Percentiles rank a stretch among this genome's conserved stretches.
These are phyloP conservation scores for Merluccius polli DNA, from an alignment of 2,797 vertebrate species.

Conservation along the genomic window DNA sequence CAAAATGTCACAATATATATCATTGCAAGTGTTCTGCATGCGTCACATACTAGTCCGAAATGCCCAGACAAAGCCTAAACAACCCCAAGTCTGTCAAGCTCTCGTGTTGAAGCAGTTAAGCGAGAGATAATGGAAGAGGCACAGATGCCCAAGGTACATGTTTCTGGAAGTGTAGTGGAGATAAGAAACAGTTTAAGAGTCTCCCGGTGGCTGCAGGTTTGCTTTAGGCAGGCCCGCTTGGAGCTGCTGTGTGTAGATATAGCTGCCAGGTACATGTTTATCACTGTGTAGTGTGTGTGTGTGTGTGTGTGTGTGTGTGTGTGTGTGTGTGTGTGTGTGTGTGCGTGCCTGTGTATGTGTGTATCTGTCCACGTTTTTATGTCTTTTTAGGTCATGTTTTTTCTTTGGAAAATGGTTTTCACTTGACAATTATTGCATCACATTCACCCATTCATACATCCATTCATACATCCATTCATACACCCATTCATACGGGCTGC, in stretches of 20 bases:
- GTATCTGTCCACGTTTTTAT: no score
- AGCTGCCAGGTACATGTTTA: slow-evolving; percentile 10
- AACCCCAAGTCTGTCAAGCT: neutral
- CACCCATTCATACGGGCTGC: no score
- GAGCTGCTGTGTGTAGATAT: slow-evolving; percentile 24
- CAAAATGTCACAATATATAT: neutral
- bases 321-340: slow-evolving; percentile 6
- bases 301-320: slow-evolving; percentile 5
- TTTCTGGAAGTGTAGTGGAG: slow-evolving; percentile 44
- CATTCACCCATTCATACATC: no score
- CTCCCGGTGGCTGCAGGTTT: slow-evolving; percentile 48
- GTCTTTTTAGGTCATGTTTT: neutral
- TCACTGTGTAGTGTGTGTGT: neutral
- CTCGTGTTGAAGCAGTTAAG: neutral
- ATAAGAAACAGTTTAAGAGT: slow-evolving; percentile 57
- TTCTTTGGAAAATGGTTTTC: no score
- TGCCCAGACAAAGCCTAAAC: neutral
- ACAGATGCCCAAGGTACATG: slow-evolving; percentile 39
- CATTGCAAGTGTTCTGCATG: neutral
- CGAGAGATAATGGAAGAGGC: slow-evolving; percentile 26
- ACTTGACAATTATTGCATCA: no score
- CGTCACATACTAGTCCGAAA: neutral
- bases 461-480: no score
- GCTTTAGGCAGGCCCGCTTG: slow-evolving; percentile 46
- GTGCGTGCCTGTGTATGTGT: neutral